Evolutionary conservation across 2,888 invertebrate species (phyloP), one percentile per base, ranked within the genome.

Genomic region (Coelinius sp.): DNA sequence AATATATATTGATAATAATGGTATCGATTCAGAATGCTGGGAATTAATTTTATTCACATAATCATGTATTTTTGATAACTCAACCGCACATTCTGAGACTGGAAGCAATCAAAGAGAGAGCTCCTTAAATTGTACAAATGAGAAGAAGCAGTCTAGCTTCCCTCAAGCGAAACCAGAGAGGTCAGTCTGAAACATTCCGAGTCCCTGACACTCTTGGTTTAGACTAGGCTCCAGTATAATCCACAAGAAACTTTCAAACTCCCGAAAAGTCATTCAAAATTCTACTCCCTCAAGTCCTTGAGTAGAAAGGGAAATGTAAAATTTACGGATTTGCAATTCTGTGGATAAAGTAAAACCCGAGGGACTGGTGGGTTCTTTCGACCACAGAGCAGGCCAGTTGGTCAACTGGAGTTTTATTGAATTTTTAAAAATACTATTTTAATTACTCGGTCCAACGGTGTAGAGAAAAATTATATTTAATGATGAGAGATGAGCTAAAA

Each of bases 241-340:
- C 46, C 38, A 10, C 6, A n/a, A 35, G 62, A 69, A 62, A 69
- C 46, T 62, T 69, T 69, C 49, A 1, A 17, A 59, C 17, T 17
- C 20, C 31, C 59, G 12, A 35, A 59, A 59, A 59, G 59, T 59
- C 59, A 59, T 59, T 59, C 59, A 59, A 35, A 59, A 59, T 14
- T 59, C 22, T 38, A 62, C 49, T 24, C 49, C 62, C 25, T n/a
- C 8, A 8, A 49, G 44, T 62, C 17, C 62, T 31, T 10, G 49
- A n/a, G 69, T 69, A 46, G 49, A 62, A 56, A 41, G 35, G 52
- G 53, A 53, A 67, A 67, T 67, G 67, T 31, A 59, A 59, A 59
- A 59, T 59, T 31, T 31, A 35, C 59, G 35, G 59, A 59, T 59
- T 59, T 31, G 31, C 31, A 20, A 59, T 59, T 59, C 35, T 20